Evolutionary conservation across 2,113 vertebrate species (phyloP), one percentile per base, ranked within the genome.

Genomic region (Osmerus mordax): DNA sequence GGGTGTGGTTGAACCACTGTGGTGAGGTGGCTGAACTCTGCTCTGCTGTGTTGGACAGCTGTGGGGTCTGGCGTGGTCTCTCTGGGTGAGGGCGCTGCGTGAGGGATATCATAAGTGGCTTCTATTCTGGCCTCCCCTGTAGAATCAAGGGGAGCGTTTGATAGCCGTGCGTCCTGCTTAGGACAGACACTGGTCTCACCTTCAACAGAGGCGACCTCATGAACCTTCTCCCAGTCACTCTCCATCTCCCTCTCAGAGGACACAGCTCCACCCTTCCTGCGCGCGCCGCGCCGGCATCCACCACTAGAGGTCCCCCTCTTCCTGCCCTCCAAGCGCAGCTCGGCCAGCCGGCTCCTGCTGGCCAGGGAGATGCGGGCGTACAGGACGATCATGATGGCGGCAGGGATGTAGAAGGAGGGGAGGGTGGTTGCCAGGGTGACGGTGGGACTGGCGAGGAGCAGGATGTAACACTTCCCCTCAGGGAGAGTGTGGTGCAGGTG

Each of bases 351-450:
- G 67, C 92, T 88, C 69, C 87, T 92, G 75, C 96, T 97, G 76
- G 94, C 94, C 74, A 93, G 88, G 0, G 95, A 96, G 78, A 99
- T 94, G 28, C 95, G 93, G 9, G 95, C 86, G 75, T 99, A 99
- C 4, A 99, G 91, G 54, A 93, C 91, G 0, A 94, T 91, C 96
- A 98, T 97, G 90, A 94, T 89, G 75, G 95, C 77, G 18, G 95
- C 96, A 0, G 97, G 97, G 84, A 99, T 90, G 87, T 94, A 99
- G 83, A 98, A 99, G 51, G 96, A 95, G 0, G 93, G 94, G 0
- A 99, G 93, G 53, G 95, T 92, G 0, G 95, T 99, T 53, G 89
- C 95, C 0, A 99, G 89, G 9, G 96, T 98, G 80, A 94, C 94
- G 0, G 91, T 93, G 0, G 96, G 95, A 81, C 95, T 98, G 74